A percentile compares a stretch with the other conserved stretches of the same genome.
These are phyloP conservation scores for Kryptopterus vitreolus DNA, from an alignment of 2,797 vertebrate species.

Conservation along the genomic window DNA sequence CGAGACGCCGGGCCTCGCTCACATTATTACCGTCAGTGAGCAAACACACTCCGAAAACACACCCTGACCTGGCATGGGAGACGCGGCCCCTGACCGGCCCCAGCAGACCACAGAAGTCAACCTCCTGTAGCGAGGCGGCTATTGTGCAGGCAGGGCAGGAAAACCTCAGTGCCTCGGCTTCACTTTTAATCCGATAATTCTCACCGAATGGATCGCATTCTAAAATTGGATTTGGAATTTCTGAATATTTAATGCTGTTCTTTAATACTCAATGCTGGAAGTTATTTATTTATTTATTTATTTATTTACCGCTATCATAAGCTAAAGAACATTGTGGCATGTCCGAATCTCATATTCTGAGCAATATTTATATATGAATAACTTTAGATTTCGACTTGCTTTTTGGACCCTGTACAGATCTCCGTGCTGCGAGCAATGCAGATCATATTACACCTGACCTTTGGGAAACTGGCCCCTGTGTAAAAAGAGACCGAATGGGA, in stretches of 20 bases:
- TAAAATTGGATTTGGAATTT: no score
- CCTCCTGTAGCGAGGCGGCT: background rate
- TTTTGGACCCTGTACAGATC: background rate
- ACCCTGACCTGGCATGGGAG: slow-evolving; percentile 36
- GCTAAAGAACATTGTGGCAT: background rate
- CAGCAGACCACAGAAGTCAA: slow-evolving; percentile 15
- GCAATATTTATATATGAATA: background rate
- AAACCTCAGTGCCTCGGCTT: background rate
- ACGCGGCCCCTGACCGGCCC: slow-evolving; percentile 17
- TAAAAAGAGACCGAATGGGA: background rate
- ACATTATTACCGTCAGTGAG: slow-evolving; percentile 50
- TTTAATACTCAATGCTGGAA: background rate
- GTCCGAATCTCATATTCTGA: background rate
- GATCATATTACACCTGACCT: background rate
- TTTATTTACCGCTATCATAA: no score
- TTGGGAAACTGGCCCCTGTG: background rate
- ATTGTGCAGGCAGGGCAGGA: background rate
- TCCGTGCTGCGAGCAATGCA: background rate
- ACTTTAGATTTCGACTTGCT: background rate
- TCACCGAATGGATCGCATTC: background rate
- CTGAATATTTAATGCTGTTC: background rate
- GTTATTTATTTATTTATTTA: background rate
- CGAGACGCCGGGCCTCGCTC: slow-evolving; percentile 51
- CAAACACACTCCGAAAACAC: slow-evolving; percentile 49
- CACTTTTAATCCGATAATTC: background rate